Percentiles rank a stretch among this genome's conserved stretches.
These are phyloP conservation scores for Petrocephalus schoutedeni DNA, from an alignment of 2,797 vertebrate genomes.

Conservation along the genomic window DNA sequence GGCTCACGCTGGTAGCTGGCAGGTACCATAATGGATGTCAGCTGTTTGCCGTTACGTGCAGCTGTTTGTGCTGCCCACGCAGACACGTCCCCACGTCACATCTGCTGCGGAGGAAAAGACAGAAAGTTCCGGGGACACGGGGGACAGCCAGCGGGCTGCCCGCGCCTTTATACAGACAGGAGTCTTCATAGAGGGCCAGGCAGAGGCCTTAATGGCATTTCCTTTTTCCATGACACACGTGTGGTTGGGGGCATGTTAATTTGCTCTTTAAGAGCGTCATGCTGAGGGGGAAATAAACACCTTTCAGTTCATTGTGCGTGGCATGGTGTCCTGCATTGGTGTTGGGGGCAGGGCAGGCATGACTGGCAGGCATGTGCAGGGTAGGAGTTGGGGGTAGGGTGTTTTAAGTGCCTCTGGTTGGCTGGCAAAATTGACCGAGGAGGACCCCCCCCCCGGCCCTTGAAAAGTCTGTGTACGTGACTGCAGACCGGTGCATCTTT, in stretches of 20 bases:
- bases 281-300: not conserved
- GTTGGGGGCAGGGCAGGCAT: not conserved
- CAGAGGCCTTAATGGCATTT: not conserved
- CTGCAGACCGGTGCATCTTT: not conserved
- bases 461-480: not conserved
- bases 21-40: constrained; percentile 6
- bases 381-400: not conserved
- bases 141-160: not conserved
- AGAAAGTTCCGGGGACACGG: not conserved
- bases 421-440: not conserved
- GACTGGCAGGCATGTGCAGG: not conserved
- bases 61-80: not conserved
- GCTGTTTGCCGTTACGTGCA: not conserved
- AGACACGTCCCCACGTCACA: not conserved
- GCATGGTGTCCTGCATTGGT: not conserved
- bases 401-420: not conserved
- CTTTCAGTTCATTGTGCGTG: not conserved
- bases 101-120: not conserved
- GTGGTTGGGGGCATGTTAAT: not conserved
- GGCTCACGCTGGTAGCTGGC: not conserved
- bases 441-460: not conserved
- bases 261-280: not conserved
- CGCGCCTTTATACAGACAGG: not conserved
- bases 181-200: not conserved
- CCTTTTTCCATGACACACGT: not conserved